Evolutionary conservation across 30 jellyfish, hydroid and myxozoan genomes (phyloP).

Genomic region (Aurelia coerulea): DNA sequence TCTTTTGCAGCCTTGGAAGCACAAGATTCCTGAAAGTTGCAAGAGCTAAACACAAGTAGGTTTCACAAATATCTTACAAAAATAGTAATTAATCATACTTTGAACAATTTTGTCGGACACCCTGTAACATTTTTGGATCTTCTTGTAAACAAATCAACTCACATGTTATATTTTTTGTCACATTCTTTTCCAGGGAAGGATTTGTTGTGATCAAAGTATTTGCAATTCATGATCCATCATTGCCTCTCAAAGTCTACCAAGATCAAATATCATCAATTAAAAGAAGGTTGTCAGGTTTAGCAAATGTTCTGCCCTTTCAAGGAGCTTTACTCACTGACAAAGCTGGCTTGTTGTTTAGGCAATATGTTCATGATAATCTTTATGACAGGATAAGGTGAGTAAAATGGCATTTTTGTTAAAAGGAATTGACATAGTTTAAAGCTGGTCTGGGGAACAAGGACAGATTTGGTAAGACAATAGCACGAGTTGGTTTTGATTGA

Average conservation of each 20-base stretch:
- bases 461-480: too few relatives aligned
- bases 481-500: too few relatives aligned
- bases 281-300: slow-evolving; percentile 27
- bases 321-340: slow-evolving; percentile 86
- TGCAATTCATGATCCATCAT: slow-evolving; percentile 93
- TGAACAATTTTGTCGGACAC: too few relatives aligned
- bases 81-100: too few relatives aligned
- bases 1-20: slow-evolving; percentile 84
- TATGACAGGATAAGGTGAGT: slow-evolving; percentile 93
- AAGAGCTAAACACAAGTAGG: slow-evolving; percentile 93
- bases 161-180: not conserved
- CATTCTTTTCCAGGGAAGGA: slow-evolving; percentile 72
- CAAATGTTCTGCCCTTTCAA: slow-evolving; percentile 91
- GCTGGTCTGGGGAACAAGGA: too few relatives aligned
- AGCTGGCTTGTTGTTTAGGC: slow-evolving; percentile 89
- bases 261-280: slow-evolving; percentile 63
- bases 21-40: slow-evolving; percentile 94
- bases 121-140: too few relatives aligned
- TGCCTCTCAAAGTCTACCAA: slow-evolving; percentile 82
- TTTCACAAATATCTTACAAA: not conserved
- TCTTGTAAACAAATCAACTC: not conserved
- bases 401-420: not conserved
- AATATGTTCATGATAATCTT: slow-evolving; percentile 89
- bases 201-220: slow-evolving; percentile 92
- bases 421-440: too few relatives aligned